phyloP scores from a whole-genome alignment of 2,888 invertebrate genomes.

The Meteorus colon region DNA sequence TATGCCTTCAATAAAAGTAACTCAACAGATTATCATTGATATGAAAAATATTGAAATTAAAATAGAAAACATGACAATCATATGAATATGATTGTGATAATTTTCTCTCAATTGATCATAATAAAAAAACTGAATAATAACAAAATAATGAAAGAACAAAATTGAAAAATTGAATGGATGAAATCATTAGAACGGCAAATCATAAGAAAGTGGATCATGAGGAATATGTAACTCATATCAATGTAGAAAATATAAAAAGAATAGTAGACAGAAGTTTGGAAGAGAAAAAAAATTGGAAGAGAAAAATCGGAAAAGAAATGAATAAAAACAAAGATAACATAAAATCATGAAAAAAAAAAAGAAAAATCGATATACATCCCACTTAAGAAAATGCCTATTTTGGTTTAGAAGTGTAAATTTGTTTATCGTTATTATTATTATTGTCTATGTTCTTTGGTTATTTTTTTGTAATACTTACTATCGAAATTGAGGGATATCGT shows the following conservation, averaged over 20 bases:
- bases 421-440: slow-evolving; percentile 35
- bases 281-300: neutral
- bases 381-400: slow-evolving; percentile 53
- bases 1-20: slow-evolving; percentile 46
- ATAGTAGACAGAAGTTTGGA: neutral
- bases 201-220: neutral
- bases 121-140: slow-evolving; percentile 14
- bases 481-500: slow-evolving; percentile 98
- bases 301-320: slow-evolving; percentile 42
- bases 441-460: slow-evolving; percentile 28
- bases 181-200: slow-evolving; percentile 9
- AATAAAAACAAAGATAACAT: slow-evolving; percentile 50
- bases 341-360: slow-evolving; percentile 50
- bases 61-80: slow-evolving; percentile 47
- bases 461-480: slow-evolving; percentile 83
- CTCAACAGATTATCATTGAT: slow-evolving; percentile 36
- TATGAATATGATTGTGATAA: slow-evolving; percentile 32
- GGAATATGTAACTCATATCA: slow-evolving; percentile 19
- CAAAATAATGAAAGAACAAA: slow-evolving; percentile 40
- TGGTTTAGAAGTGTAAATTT: slow-evolving; percentile 40
- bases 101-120: slow-evolving; percentile 43
- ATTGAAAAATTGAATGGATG: slow-evolving; percentile 28
- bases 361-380: slow-evolving; percentile 70
- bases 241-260: slow-evolving; percentile 14
- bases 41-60: slow-evolving; percentile 47